These are phyloP conservation scores for Pandemis cinnamomeana DNA, from an alignment of 2,888 invertebrate species.

Conservation along the genomic window DNA sequence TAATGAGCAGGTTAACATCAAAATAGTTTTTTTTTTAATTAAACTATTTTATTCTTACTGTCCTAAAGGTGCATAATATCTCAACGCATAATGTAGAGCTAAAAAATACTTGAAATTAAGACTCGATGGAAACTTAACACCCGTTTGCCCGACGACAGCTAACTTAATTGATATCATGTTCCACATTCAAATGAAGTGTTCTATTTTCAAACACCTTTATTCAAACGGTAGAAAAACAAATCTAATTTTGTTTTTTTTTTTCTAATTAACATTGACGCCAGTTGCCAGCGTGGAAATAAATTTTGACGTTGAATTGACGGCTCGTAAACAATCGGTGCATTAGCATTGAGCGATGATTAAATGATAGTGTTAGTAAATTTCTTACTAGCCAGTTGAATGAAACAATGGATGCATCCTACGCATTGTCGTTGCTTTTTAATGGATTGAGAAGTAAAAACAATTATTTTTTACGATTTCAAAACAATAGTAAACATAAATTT, in stretches of 20 bases:
- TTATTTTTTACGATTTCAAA: constrained; percentile 9
- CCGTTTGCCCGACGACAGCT: constrained; percentile 63
- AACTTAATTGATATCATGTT: constrained; percentile 79
- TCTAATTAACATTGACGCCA: constrained; percentile 38
- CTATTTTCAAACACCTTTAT: constrained; percentile 59
- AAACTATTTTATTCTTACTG: not conserved
- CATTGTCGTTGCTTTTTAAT: constrained; percentile 29
- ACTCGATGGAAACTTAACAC: constrained; percentile 64
- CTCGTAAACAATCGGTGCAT: constrained; percentile 67
- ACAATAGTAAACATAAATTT: constrained; percentile 5
- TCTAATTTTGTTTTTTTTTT: constrained; percentile 42
- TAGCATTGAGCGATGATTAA: constrained; percentile 68
- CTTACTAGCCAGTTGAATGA: constrained; percentile 53
- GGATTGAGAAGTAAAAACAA: constrained; percentile 12
- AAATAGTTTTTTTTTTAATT: not conserved
- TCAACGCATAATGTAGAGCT: constrained; percentile 28
- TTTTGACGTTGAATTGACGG: constrained; percentile 38
- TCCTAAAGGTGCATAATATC: constrained; percentile 11
- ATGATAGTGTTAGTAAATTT: constrained; percentile 47
- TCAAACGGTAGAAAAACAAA: constrained; percentile 44
- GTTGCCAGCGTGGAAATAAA: constrained; percentile 69
- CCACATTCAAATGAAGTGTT: constrained; percentile 66
- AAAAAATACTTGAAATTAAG: constrained; percentile 52
- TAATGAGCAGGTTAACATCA: too few relatives aligned
- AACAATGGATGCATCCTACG: constrained; percentile 56